phyloP scores from a whole-genome alignment of 2,888 invertebrate genomes.

The Apocheima hispidaria region DNA sequence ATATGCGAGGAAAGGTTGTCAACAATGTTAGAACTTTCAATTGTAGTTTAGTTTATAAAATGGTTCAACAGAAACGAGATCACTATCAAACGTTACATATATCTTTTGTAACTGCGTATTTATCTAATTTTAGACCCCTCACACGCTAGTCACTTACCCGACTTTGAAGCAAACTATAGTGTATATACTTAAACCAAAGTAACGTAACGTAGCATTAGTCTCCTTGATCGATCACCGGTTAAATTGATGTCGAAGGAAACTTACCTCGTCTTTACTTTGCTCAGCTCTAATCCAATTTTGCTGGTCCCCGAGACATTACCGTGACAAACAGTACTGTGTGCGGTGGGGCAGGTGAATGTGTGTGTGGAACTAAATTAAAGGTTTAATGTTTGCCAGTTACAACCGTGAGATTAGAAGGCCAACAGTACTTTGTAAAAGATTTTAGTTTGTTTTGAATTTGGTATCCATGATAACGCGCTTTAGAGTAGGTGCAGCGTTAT shows the following conservation, averaged over 20 bases:
- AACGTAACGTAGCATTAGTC: conserved; percentile 54
- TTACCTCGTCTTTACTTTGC: conserved; percentile 56
- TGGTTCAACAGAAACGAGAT: too few relatives aligned
- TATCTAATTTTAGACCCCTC: background rate
- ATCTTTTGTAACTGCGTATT: background rate
- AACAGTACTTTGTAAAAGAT: background rate
- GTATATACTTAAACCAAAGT: conserved; percentile 40
- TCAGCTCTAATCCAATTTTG: conserved; percentile 47
- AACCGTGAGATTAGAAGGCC: background rate
- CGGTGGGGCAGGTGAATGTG: conserved; percentile 26
- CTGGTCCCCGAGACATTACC: conserved; percentile 45
- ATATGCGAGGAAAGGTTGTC: too few relatives aligned
- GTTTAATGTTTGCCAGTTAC: conserved; percentile 14
- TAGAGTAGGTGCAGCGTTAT: too few relatives aligned
- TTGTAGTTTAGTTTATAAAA: too few relatives aligned
- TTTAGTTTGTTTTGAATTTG: background rate
- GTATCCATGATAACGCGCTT: background rate
- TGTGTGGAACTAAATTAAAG: conserved; percentile 28
- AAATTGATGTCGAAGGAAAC: conserved; percentile 58
- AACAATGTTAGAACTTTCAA: too few relatives aligned
- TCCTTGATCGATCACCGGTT: conserved; percentile 59
- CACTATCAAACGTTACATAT: too few relatives aligned
- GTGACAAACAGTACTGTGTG: conserved; percentile 48
- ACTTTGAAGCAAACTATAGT: conserved; percentile 8
- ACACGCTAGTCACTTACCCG: background rate